Conservation (phyloP, 2,797 vertebrate genomes). For the Leptoclinus maculatus region DNA sequence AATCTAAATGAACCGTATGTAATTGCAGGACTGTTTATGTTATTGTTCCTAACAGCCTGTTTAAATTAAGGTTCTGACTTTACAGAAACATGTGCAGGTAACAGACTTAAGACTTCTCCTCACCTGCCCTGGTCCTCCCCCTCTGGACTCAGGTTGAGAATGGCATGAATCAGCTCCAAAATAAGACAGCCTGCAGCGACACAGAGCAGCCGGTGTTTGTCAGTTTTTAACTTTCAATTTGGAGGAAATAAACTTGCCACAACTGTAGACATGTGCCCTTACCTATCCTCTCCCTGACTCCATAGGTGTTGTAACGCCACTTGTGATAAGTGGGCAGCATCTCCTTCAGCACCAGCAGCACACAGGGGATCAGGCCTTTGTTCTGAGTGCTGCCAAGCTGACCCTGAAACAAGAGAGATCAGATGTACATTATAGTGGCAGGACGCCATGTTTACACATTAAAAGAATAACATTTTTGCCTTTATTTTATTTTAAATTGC, state of each 20-base stretch:
- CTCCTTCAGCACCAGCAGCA: slow-evolving; percentile 96
- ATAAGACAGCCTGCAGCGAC: slow-evolving; percentile 90
- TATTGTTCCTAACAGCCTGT: not conserved
- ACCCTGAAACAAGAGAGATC: slow-evolving; percentile 80
- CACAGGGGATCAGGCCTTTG: slow-evolving; percentile 95
- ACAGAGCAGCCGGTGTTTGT: not conserved
- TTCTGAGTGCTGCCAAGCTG: slow-evolving; percentile 96
- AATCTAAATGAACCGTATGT: not conserved
- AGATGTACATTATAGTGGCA: not conserved
- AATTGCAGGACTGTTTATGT: not conserved
- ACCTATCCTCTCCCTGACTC: slow-evolving; percentile 95
- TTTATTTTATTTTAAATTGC: not conserved
- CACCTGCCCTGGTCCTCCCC: slow-evolving; percentile 91
- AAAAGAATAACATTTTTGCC: not conserved
- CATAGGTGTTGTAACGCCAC: slow-evolving; percentile 95
- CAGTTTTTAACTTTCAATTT: not conserved
- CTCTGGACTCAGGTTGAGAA: slow-evolving; percentile 94
- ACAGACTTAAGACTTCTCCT: not conserved
- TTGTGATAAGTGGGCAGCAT: slow-evolving; percentile 98
- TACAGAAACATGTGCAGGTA: not conserved
- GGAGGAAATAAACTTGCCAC: not conserved
- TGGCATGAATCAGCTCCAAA: slow-evolving; percentile 95
- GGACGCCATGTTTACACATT: not conserved
- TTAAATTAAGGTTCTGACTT: not conserved
- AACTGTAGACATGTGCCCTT: slow-evolving; percentile 32